Evolutionary conservation across 1,140 invertebrate genomes (phyloP), one percentile per base, ranked within the genome.

Genomic region (Maniola jurtina): DNA sequence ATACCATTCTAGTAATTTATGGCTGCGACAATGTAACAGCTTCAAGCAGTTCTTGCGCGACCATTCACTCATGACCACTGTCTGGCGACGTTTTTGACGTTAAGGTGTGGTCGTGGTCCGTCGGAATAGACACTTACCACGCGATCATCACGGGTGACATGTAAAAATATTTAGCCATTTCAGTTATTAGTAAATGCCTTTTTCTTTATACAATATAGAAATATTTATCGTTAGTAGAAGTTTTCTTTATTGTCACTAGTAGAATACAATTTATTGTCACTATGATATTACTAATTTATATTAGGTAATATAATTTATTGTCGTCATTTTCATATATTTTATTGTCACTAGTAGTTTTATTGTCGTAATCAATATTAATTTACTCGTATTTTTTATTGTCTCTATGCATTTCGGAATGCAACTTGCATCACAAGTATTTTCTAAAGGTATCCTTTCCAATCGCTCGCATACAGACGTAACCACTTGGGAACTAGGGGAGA

Each of bases 161-260:
- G 77, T 81, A 79, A 80, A 81, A 79, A 76, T 81, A 80, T 77
- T 77, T 70, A 76, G 71, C 74, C 75, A 79, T 77, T 68, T 54
- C 36, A 57, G 14, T 38, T 40, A 57, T 57, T 13, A 57, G 33
- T 57, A 15, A 57, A 57, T n/a, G 36, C 40, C n/a, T 58, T 25
- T 36, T 58, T 58, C 40, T 59, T 15, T 59, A 59, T 57, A 15
- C n/a, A 35, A 57, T 34, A 4, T 57, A 45, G 13, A 38, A 45
- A 36, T 61, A 61, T 45, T 45, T 54, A 63, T 34, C 54, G 54
- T 70, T 36, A 47, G 38, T 64, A 58, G 52, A 66, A 57, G 59
- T 40, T 59, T 45, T 61, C 13, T 16, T 52, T 52, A 52, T 52
- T 52, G 48, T 52, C 48, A 16, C 48, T 52, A 52, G 8, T 52